Evolutionary conservation across 2,113 vertebrate genomes (phyloP).

Genomic region (Pedetes capensis): DNA sequence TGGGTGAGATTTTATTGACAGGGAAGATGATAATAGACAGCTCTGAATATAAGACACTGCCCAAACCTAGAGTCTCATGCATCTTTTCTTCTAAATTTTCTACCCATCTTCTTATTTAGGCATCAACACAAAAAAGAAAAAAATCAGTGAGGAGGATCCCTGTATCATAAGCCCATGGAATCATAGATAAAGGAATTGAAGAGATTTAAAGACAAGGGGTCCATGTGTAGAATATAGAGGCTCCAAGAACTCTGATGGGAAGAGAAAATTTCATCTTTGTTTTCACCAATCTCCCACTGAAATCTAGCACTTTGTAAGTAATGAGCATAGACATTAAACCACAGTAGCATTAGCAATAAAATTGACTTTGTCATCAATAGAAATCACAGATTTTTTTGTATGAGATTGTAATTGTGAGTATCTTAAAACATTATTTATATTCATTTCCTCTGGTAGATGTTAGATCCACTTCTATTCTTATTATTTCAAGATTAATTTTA

Average conservation of each 20-base stretch:
- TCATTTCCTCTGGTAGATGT: background rate
- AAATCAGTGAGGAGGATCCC: background rate
- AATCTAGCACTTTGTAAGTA: background rate
- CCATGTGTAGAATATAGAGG: background rate
- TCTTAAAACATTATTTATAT: background rate
- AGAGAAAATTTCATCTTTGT: background rate
- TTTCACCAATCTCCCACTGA: background rate
- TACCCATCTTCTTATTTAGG: background rate
- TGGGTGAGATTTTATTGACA: background rate
- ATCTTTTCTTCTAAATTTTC: background rate
- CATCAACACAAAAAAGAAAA: background rate
- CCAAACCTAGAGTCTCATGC: background rate
- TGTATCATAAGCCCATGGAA: background rate
- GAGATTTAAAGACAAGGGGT: background rate
- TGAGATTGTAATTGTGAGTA: background rate
- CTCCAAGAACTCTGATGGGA: background rate
- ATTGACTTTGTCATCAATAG: background rate
- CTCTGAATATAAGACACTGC: background rate
- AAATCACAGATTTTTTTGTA: background rate
- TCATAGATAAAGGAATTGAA: background rate
- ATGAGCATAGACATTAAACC: background rate
- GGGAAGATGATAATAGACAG: background rate
- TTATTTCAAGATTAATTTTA: background rate
- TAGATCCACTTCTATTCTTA: background rate
- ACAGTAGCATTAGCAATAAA: background rate